Evolutionary conservation across 2,113 vertebrate species (phyloP).

Genomic region (Geococcyx californianus): DNA sequence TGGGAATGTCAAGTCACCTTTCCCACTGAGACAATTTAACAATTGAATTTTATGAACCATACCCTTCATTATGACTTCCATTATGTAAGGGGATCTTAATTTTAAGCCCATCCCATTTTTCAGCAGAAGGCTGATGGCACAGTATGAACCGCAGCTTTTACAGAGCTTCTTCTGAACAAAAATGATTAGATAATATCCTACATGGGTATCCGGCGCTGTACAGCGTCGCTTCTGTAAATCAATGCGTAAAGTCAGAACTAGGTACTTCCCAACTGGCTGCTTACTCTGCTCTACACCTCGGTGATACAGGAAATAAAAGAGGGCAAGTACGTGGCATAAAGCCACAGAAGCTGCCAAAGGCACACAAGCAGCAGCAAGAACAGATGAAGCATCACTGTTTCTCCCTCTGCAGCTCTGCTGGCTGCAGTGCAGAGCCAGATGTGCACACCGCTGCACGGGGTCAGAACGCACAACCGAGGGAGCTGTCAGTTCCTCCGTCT

Average conservation of each 20-base stretch:
- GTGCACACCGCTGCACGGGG: not conserved
- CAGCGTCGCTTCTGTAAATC: not conserved
- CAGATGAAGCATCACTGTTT: not conserved
- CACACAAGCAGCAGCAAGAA: not conserved
- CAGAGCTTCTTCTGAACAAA: not conserved
- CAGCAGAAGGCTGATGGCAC: not conserved
- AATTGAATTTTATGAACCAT: conserved; percentile 66
- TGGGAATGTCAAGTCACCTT: conserved; percentile 46
- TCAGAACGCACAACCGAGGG: not conserved
- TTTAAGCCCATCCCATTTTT: conserved; percentile 49
- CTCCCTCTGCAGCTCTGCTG: not conserved
- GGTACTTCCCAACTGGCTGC: not conserved
- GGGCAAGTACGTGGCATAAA: not conserved
- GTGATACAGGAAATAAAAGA: not conserved
- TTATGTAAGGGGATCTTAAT: conserved; percentile 57
- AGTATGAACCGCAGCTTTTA: not conserved
- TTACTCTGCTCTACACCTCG: not conserved
- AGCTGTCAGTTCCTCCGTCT: not conserved
- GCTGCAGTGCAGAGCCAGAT: not conserved
- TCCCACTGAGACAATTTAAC: conserved; percentile 60
- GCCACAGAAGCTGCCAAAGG: not conserved
- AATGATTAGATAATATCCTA: not conserved
- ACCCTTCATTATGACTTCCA: conserved; percentile 43
- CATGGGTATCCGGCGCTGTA: not conserved
- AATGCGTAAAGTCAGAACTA: not conserved